Conservation (phyloP, 2,797 vertebrate genomes). For the Australoheros facetus region DNA sequence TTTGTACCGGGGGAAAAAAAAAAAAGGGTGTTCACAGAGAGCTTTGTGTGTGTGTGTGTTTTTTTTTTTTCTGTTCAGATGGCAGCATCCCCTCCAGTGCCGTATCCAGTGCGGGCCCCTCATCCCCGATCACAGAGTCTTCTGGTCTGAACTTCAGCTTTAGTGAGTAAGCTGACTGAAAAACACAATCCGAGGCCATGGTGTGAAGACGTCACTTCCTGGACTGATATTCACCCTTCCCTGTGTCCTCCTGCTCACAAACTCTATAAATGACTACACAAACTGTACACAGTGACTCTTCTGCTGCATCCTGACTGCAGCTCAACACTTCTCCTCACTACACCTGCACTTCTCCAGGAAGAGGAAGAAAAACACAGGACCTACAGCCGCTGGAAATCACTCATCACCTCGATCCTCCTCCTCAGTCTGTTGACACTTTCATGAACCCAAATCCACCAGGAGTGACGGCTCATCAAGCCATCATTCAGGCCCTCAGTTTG, state of each 20-base stretch:
- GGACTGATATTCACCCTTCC: background rate
- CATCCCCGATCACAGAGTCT: slow-evolving; percentile 84
- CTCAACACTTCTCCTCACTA: background rate
- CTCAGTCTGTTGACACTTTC: background rate
- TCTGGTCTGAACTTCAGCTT: slow-evolving; percentile 84
- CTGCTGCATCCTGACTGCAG: background rate
- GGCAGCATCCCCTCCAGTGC: slow-evolving; percentile 89
- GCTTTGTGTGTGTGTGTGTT: background rate
- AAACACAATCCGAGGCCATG: background rate
- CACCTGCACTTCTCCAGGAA: background rate
- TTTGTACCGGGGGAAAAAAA: background rate
- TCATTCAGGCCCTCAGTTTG: slow-evolving; percentile 12
- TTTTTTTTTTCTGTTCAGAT: slow-evolving; percentile 69
- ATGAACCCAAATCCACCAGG: background rate
- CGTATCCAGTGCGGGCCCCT: slow-evolving; percentile 90
- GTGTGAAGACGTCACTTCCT: background rate
- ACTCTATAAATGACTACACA: background rate
- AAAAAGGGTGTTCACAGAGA: background rate
- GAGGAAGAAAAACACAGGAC: background rate
- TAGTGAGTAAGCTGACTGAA: slow-evolving; percentile 65
- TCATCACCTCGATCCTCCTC: background rate
- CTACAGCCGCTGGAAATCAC: background rate
- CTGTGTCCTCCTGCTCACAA: slow-evolving; percentile 1
- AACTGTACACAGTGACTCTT: background rate
- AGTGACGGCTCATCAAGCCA: background rate